Evolutionary conservation across 2,113 vertebrate genomes (phyloP), one percentile per base, ranked within the genome.

Genomic region (Rhinoptilus africanus): DNA sequence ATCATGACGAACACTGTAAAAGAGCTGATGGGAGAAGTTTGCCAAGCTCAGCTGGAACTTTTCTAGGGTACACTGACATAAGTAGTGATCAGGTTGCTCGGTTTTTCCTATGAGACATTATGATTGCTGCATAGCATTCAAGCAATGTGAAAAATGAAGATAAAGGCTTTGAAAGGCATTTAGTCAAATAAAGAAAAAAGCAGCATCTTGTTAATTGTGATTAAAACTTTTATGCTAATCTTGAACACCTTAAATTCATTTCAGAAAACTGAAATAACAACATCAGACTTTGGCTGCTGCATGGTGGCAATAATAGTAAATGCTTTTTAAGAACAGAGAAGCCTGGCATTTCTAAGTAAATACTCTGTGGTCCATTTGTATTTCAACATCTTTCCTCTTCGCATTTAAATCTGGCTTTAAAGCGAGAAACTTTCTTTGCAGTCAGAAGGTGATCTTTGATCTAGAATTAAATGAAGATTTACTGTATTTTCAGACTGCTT

Each of bases 381-480:
- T 92, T 71, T 51, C 67, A 85, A 54, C 32, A 60, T 87, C 66
- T 84, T 69, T 63, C 47, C 54, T 87, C 43, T 93, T 59, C 43
- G 28, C 53, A 91, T 93, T 96, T 71, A 80, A 80, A 90, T 18
- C 50, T 79, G 71, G 43, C 57, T 88, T 81, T 76, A 56, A 85
- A 92, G 64, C 41, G 32, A 62, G n/a, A 83, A 83, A 60, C n/a
- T 71, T 79, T 76, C 68, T 83, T 81, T 60, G 62, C 47, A 94
- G 74, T 57, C 13, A 11, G 68, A 28, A 35, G 6, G 45, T 75
- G 50, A 67, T 86, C 64, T 89, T 83, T 68, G 81, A 89, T 88
- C 92, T 92, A 67, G 85, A 92, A 75, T 93, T 97, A 87, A 95
- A 94, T 87, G 78, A 96, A 95, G 85, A 95, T 92, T 93, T 92